Percentiles rank a stretch among this genome's conserved stretches.
Evolutionary conservation across 2,888 invertebrate species (phyloP).

Genomic region (Papilio elwesi): DNA sequence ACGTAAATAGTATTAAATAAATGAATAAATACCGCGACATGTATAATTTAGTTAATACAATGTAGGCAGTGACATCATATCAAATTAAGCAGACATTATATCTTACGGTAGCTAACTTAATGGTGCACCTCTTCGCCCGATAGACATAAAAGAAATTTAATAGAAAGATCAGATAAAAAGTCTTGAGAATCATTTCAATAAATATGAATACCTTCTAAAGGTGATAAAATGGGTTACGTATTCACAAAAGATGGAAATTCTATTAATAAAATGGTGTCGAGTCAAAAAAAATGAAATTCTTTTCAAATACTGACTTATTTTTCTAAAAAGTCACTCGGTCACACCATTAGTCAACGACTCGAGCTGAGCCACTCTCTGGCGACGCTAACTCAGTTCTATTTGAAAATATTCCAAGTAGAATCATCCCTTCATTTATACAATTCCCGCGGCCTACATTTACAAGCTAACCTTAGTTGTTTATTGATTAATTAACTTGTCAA

Average conservation of each 20-base stretch:
- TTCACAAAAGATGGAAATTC: background rate
- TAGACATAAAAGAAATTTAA: background rate
- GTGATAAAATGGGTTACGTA: constrained; percentile 8
- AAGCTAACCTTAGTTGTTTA: background rate
- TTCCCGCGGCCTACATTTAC: constrained; percentile 22
- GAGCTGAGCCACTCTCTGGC: constrained; percentile 28
- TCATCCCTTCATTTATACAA: constrained; percentile 16
- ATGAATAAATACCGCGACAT: no score
- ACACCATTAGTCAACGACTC: constrained; percentile 38
- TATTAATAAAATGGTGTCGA: constrained; percentile 14
- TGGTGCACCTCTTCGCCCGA: no score
- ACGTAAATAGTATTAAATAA: no score
- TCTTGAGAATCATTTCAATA: constrained; percentile 7
- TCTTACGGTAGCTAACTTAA: no score
- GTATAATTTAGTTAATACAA: no score
- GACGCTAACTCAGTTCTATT: constrained; percentile 28
- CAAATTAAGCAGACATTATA: no score
- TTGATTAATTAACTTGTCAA: constrained; percentile 19
- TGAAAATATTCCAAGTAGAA: constrained; percentile 36
- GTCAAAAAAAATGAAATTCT: constrained; percentile 10
- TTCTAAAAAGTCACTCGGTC: constrained; percentile 34
- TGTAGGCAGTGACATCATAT: no score
- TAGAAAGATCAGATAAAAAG: background rate
- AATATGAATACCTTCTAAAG: constrained; percentile 7
- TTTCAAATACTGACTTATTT: constrained; percentile 24